Conservation (phyloP, 2,797 vertebrate genomes). For the Rousettus madagascariensis region DNA sequence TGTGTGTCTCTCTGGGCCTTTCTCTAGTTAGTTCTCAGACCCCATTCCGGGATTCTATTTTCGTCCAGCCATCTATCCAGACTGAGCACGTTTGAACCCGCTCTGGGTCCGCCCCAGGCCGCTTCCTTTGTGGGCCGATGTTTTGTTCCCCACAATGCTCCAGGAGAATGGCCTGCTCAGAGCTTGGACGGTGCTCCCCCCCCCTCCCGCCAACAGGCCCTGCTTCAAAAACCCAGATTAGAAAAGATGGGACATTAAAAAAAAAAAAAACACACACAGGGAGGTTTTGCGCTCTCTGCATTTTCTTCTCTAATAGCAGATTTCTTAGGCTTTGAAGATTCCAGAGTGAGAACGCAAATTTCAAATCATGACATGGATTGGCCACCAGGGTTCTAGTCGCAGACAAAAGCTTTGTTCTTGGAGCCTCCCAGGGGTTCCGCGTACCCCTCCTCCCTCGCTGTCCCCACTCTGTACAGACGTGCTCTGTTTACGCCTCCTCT, state of each 20-base stretch:
- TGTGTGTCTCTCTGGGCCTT: not conserved
- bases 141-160: not conserved
- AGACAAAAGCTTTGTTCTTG: not conserved
- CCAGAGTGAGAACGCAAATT: slow-evolving; percentile 23
- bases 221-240: slow-evolving; percentile 29
- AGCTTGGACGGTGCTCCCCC: not conserved
- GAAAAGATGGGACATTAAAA: slow-evolving; percentile 19
- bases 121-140: not conserved
- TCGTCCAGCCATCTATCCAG: not conserved
- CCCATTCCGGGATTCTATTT: slow-evolving; percentile 31
- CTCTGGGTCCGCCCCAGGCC: not conserved
- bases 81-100: not conserved
- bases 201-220: not conserved
- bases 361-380: not conserved
- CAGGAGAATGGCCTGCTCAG: not conserved
- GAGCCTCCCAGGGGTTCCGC: not conserved
- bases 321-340: slow-evolving; percentile 53
- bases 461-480: not conserved
- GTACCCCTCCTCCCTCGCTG: fast-evolving
- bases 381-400: not conserved
- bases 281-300: not conserved
- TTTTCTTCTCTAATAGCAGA: slow-evolving; percentile 8
- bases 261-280: not conserved
- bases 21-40: not conserved
- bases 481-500: fast-evolving